Evolutionary conservation across 1,140 invertebrate genomes (phyloP).

Genomic region (Drosophila pallidifrons): DNA sequence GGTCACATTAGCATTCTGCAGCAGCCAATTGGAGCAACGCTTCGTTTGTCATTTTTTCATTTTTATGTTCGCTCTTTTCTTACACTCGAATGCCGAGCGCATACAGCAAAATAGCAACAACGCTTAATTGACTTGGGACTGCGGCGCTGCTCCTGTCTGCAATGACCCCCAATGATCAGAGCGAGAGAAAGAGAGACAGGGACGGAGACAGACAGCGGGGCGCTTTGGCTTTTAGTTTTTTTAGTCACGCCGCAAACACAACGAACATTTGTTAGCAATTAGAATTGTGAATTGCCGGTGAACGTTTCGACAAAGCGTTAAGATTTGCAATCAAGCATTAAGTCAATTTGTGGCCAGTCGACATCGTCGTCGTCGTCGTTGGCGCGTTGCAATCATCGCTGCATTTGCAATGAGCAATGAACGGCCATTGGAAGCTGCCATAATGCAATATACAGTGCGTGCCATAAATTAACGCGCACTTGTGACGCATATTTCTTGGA

Average conservation of each 20-base stretch:
- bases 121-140: conserved; percentile 57
- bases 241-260: conserved; percentile 52
- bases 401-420: conserved; percentile 29
- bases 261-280: conserved; percentile 73
- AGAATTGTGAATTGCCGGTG: conserved; percentile 64
- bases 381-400: conserved; percentile 56
- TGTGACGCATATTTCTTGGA: conserved; percentile 1
- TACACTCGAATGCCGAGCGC: conserved; percentile 49
- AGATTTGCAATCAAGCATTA: conserved; percentile 80
- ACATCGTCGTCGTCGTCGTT: conserved; percentile 13
- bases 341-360: conserved; percentile 68
- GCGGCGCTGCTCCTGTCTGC: conserved; percentile 21
- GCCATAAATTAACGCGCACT: conserved; percentile 11
- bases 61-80: conserved; percentile 12
- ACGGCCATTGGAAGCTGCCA: conserved; percentile 26
- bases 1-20: conserved; percentile 32
- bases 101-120: conserved; percentile 27
- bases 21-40: conserved; percentile 49
- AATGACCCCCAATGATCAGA: neutral
- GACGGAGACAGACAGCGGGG: conserved; percentile 2
- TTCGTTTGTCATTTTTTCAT: conserved; percentile 32
- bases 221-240: conserved; percentile 26
- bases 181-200: neutral
- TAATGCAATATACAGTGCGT: conserved; percentile 31
- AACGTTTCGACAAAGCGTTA: conserved; percentile 75